Evolutionary conservation across 2,113 vertebrate genomes (phyloP).

Genomic region (Echinops telfairi): DNA sequence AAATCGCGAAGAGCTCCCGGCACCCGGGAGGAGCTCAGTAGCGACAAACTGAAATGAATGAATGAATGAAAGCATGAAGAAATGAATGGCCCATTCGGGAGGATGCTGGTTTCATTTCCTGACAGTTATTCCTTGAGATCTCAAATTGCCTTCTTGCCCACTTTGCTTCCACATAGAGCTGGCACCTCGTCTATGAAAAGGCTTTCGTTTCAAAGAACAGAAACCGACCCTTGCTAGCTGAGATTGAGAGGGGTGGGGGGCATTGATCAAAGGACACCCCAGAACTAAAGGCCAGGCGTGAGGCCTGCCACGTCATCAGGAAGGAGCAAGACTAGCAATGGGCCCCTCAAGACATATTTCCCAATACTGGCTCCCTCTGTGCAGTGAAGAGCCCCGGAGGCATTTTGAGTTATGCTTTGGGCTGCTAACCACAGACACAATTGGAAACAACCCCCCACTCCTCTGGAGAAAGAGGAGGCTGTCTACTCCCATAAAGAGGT

Average conservation of each 20-base stretch:
- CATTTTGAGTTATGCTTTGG: too few species aligned
- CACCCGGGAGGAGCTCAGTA: rapidly evolving
- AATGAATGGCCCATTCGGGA: neutral
- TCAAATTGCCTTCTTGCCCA: neutral
- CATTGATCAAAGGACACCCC: neutral
- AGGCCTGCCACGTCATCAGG: neutral
- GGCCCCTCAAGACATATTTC: too few species aligned
- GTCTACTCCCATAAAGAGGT: too few species aligned
- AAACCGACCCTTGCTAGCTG: neutral
- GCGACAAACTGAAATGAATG: neutral
- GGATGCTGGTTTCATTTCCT: neutral
- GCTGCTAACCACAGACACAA: too few species aligned
- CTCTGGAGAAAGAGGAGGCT: neutral
- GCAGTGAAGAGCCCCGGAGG: too few species aligned
- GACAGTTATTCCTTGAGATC: neutral
- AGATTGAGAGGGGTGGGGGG: neutral
- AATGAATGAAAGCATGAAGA: neutral
- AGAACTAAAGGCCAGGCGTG: neutral
- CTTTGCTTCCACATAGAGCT: neutral
- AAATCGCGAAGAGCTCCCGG: neutral
- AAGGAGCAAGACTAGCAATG: neutral
- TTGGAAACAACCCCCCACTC: neutral
- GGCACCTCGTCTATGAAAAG: neutral
- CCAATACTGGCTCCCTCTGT: too few species aligned
- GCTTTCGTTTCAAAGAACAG: neutral